Conservation (phyloP, 2,113 vertebrate species). For the Spea bombifrons region DNA sequence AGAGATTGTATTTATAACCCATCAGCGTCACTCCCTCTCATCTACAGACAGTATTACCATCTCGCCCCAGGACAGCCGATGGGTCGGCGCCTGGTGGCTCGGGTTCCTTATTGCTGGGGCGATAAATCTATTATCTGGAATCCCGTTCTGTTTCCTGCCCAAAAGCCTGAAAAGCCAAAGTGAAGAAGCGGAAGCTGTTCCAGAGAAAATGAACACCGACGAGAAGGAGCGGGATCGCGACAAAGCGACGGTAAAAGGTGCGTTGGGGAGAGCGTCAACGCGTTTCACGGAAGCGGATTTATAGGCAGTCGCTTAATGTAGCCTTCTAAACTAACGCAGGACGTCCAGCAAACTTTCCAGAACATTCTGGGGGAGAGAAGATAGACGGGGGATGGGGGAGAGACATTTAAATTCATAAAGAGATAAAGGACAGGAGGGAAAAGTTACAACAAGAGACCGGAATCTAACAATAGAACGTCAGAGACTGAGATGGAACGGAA, state of each 20-base stretch:
- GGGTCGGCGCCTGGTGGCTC: conserved; percentile 97
- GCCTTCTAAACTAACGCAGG: too few species aligned
- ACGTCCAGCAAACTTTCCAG: too few species aligned
- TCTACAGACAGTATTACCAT: conserved; percentile 77
- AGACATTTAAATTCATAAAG: too few species aligned
- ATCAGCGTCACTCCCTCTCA: background rate
- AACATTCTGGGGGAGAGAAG: too few species aligned
- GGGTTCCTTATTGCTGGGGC: conserved; percentile 72
- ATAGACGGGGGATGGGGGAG: too few species aligned
- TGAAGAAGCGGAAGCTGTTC: conserved; percentile 12
- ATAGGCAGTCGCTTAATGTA: too few species aligned
- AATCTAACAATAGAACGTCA: too few species aligned
- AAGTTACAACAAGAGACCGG: too few species aligned
- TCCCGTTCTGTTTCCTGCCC: conserved; percentile 90
- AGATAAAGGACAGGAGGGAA: too few species aligned
- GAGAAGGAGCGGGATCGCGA: background rate
- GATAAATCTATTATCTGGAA: conserved; percentile 64
- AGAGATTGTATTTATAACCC: too few species aligned
- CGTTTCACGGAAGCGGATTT: too few species aligned
- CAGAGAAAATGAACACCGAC: background rate
- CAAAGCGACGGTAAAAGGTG: conserved; percentile 55
- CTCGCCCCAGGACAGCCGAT: conserved; percentile 81
- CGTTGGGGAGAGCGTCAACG: conserved; percentile 25
- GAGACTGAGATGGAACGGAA: too few species aligned
- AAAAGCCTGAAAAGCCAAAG: conserved; percentile 62